phyloP scores from a whole-genome alignment of 1,140 invertebrate genomes.

The Drosophila trapezifrons region DNA sequence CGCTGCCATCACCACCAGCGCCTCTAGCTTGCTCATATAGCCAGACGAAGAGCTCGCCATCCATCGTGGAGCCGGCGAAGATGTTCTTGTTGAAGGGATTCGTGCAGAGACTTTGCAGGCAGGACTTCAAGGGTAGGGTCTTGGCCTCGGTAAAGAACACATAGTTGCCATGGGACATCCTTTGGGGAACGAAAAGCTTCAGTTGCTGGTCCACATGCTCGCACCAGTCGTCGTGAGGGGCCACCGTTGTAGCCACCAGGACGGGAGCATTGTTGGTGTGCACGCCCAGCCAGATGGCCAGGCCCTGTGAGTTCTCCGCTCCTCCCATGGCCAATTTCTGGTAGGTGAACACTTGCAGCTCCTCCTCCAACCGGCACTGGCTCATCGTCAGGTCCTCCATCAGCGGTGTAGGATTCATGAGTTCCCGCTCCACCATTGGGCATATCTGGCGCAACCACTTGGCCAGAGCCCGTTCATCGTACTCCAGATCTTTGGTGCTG shows the following conservation, averaged over 20 bases:
- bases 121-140: conserved; percentile 64
- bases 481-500: conserved; percentile 10
- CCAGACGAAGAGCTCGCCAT: conserved; percentile 78
- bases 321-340: conserved; percentile 64
- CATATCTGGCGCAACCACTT: conserved; percentile 71
- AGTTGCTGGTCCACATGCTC: conserved; percentile 76
- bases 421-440: conserved; percentile 69
- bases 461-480: conserved; percentile 71
- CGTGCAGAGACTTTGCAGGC: conserved; percentile 65
- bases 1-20: conserved; percentile 24
- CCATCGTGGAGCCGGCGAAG: conserved; percentile 77
- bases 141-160: conserved; percentile 66
- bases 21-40: conserved; percentile 46
- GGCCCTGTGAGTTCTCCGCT: conserved; percentile 66
- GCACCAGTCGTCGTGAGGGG: conserved; percentile 81
- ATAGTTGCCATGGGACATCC: conserved; percentile 62
- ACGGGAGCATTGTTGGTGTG: conserved; percentile 79
- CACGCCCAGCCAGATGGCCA: conserved; percentile 76
- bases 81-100: conserved; percentile 76
- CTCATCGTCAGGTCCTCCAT: conserved; percentile 44
- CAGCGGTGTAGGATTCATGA: conserved; percentile 68
- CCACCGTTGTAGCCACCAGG: conserved; percentile 66
- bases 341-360: conserved; percentile 67
- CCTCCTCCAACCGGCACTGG: conserved; percentile 52
- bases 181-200: conserved; percentile 69